Evolutionary conservation across 2,797 vertebrate genomes (phyloP).

Genomic region (Enteromius anoplus): DNA sequence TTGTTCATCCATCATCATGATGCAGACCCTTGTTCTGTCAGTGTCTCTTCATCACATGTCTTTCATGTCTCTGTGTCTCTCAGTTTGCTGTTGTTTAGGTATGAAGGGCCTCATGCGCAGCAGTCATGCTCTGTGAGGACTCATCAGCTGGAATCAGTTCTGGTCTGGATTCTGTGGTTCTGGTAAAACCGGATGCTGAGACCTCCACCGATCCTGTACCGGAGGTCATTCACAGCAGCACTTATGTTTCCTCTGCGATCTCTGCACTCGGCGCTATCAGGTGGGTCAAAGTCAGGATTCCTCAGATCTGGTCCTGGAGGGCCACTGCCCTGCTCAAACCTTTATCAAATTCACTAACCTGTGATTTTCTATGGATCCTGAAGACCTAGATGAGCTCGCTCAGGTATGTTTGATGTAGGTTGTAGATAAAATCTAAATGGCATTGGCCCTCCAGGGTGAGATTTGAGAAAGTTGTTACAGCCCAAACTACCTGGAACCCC

Average conservation of each 20-base stretch:
- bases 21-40: neutral
- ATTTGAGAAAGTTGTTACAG: neutral
- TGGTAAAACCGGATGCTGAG: conserved; percentile 11
- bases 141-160: conserved; percentile 23
- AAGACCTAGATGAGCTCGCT: neutral
- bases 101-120: conserved; percentile 59
- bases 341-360: neutral
- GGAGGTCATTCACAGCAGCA: conserved; percentile 39
- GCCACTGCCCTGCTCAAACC: neutral
- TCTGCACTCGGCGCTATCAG: conserved; percentile 51
- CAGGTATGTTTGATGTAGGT: neutral
- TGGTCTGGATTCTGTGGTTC: conserved; percentile 31
- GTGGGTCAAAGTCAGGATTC: conserved; percentile 50
- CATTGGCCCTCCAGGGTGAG: neutral
- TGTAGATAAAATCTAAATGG: neutral
- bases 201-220: conserved; percentile 37
- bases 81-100: conserved; percentile 35
- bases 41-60: neutral
- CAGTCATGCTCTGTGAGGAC: conserved; percentile 66
- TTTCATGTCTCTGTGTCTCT: neutral
- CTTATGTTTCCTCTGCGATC: conserved; percentile 18
- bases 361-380: neutral
- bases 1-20: neutral
- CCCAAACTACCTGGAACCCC: neutral
- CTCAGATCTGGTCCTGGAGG: neutral